These are phyloP conservation scores for Ailuropoda melanoleuca DNA, from an alignment of 2,113 vertebrate genomes.

Conservation along the genomic window DNA sequence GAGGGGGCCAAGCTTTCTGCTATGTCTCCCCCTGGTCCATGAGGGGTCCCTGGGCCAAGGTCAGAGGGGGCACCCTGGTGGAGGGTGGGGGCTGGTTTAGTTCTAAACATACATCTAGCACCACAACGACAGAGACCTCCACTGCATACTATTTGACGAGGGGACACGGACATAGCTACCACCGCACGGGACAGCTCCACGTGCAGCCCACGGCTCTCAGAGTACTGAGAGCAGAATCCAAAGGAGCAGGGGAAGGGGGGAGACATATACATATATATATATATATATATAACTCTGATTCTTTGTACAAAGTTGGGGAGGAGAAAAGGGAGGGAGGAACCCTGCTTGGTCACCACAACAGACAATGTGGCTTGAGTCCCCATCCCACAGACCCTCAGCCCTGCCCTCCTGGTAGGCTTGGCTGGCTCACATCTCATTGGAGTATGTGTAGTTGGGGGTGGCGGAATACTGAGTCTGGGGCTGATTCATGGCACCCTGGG, in stretches of 20 bases:
- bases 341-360: conserved; percentile 66
- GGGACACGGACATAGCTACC: conserved; percentile 61
- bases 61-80: background rate
- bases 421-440: conserved; percentile 94
- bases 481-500: conserved; percentile 93
- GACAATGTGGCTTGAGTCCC: conserved; percentile 68
- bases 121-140: conserved; percentile 80
- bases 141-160: conserved; percentile 80
- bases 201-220: conserved; percentile 66
- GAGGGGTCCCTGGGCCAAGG: background rate
- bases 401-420: conserved; percentile 54
- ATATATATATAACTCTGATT: conserved; percentile 64
- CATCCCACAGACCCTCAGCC: conserved; percentile 45
- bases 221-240: conserved; percentile 39
- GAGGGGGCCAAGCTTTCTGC: background rate
- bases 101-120: conserved; percentile 84
- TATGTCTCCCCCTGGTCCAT: background rate
- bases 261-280: background rate
- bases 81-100: conserved; percentile 65
- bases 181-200: conserved; percentile 59
- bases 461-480: conserved; percentile 93
- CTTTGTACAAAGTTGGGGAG: conserved; percentile 70
- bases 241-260: background rate
- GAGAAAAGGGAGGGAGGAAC: conserved; percentile 69
- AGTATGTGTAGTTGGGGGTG: conserved; percentile 96